A percentile compares a stretch with the other conserved stretches of the same genome.
Evolutionary conservation across 2,888 invertebrate species (phyloP).

Genomic region (Nomada flava): DNA sequence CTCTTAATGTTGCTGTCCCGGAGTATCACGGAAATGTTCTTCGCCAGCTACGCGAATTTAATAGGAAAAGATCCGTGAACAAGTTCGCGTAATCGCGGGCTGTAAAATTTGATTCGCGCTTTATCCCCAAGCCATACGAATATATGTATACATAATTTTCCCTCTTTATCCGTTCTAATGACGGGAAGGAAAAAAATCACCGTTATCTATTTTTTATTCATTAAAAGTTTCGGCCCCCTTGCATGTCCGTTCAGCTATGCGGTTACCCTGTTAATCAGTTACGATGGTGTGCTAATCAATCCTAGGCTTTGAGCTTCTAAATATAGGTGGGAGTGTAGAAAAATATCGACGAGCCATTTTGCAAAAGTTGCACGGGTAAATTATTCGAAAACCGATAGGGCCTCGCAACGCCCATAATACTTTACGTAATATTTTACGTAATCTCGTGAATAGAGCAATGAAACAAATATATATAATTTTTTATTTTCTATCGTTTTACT

Average conservation of each 20-base stretch:
- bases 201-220: conserved; percentile 52
- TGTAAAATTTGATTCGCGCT: conserved; percentile 18
- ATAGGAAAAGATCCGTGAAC: background rate
- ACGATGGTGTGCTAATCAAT: conserved; percentile 57
- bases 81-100: background rate
- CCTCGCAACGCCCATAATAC: too few relatives aligned
- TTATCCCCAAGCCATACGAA: conserved; percentile 1
- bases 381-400: conserved; percentile 1
- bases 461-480: background rate
- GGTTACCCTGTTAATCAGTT: conserved; percentile 46
- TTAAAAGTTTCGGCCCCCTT: conserved; percentile 59
- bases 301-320: conserved; percentile 52
- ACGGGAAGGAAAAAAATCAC: conserved; percentile 3
- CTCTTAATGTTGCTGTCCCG: background rate
- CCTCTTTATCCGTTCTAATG: conserved; percentile 20
- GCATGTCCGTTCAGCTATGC: conserved; percentile 53
- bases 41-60: background rate
- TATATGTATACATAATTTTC: too few relatives aligned
- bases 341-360: too few relatives aligned
- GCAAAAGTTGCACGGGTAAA: conserved; percentile 2
- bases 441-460: background rate
- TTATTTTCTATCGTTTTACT: background rate
- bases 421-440: too few relatives aligned
- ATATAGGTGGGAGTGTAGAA: conserved; percentile 37
- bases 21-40: background rate